Conservation (phyloP, 2,797 vertebrate genomes). For the Anguilla megastoma region DNA sequence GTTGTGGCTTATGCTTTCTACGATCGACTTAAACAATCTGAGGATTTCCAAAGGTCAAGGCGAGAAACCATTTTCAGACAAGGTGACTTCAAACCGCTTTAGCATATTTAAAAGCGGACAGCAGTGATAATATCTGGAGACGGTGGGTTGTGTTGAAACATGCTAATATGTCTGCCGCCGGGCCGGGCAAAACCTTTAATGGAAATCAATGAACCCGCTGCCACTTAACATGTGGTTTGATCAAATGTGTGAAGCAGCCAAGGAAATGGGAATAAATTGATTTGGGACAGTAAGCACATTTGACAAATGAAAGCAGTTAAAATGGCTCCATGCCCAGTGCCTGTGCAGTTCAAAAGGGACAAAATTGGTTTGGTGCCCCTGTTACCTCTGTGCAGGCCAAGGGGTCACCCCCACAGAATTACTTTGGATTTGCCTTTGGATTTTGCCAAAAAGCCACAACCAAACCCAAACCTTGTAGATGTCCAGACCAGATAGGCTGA, state of each 20-base stretch:
- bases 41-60: background rate
- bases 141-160: conserved; percentile 52
- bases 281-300: conserved; percentile 46
- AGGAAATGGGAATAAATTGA: conserved; percentile 60
- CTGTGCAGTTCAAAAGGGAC: background rate
- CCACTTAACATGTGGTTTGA: conserved; percentile 67
- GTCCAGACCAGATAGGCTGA: too few species aligned
- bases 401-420: conserved; percentile 18
- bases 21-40: background rate
- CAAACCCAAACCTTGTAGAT: background rate
- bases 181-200: conserved; percentile 56
- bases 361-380: conserved; percentile 16
- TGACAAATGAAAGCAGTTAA: conserved; percentile 42
- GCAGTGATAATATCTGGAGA: conserved; percentile 45
- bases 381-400: conserved; percentile 6
- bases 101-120: conserved; percentile 29
- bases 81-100: conserved; percentile 21
- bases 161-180: conserved; percentile 52
- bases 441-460: background rate
- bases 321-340: conserved; percentile 16
- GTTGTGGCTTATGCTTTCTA: background rate
- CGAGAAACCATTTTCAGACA: background rate
- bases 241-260: conserved; percentile 64
- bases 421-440: background rate
- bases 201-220: conserved; percentile 71